phyloP scores from a whole-genome alignment of 2,797 vertebrate genomes.

The Cynodonichthys magdalenae region DNA sequence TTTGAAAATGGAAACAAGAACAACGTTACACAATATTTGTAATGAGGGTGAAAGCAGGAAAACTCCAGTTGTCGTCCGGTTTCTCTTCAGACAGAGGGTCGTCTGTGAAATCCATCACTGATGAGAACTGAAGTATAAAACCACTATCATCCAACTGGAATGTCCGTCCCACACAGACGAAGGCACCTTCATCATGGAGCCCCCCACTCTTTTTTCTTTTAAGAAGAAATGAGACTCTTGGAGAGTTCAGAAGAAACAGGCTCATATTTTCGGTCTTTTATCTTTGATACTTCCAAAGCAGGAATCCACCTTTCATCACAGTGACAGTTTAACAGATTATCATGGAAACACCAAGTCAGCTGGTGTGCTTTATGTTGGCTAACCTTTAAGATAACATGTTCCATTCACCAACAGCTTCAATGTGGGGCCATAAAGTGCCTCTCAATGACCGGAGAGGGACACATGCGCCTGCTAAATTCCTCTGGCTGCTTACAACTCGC shows the following conservation, averaged over 20 bases:
- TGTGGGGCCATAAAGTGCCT: slow-evolving; percentile 57
- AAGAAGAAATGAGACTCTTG: slow-evolving; percentile 31
- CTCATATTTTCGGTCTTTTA: slow-evolving; percentile 3
- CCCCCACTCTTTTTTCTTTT: slow-evolving; percentile 15
- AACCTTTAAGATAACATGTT: slow-evolving; percentile 49
- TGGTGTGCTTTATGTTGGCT: slow-evolving; percentile 38
- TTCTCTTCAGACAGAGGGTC: slow-evolving; percentile 50
- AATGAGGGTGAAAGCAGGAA: slow-evolving; percentile 11
- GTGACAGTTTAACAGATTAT: slow-evolving; percentile 25
- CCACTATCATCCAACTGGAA: slow-evolving; percentile 65
- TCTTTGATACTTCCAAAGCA: slow-evolving; percentile 14
- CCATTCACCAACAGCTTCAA: slow-evolving; percentile 40
- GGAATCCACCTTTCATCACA: slow-evolving; percentile 7
- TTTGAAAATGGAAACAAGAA: slow-evolving; percentile 16
- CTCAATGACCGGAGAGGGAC: slow-evolving; percentile 48
- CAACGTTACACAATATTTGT: too few relatives aligned
- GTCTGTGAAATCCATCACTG: slow-evolving; percentile 72
- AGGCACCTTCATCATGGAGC: slow-evolving; percentile 39
- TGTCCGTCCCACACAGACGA: slow-evolving; percentile 64
- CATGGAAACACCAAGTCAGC: slow-evolving; percentile 36
- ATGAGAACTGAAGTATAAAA: slow-evolving; percentile 64
- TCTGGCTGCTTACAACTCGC: slow-evolving; percentile 36
- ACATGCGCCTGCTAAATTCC: slow-evolving; percentile 26
- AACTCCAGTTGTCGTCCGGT: slow-evolving; percentile 47
- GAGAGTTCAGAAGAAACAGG: slow-evolving; percentile 18